phyloP scores from a whole-genome alignment of 2,797 vertebrate species.

The Diplodus puntazzo region DNA sequence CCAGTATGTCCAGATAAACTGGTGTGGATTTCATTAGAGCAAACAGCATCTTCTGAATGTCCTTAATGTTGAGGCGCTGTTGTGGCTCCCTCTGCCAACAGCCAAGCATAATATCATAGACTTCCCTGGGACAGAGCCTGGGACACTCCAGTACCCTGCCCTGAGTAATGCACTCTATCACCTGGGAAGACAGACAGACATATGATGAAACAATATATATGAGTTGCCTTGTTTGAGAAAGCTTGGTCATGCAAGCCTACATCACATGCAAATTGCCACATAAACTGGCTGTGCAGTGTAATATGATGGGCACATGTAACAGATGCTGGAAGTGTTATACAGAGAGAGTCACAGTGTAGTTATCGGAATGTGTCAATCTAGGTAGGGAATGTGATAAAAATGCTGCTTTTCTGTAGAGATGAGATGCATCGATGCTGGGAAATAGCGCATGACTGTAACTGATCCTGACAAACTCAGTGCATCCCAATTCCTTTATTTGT shows the following conservation, averaged over 20 bases:
- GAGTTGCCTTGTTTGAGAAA: background rate
- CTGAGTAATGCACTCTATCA: constrained; percentile 98
- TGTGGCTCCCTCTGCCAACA: constrained; percentile 99
- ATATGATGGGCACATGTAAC: no score
- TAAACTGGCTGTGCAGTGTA: no score
- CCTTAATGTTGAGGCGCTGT: constrained; percentile 96
- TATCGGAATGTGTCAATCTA: no score
- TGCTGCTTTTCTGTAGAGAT: no score
- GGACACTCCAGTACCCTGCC: constrained; percentile 96
- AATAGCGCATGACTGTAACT: no score
- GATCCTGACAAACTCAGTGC: no score
- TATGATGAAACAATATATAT: background rate
- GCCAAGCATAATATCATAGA: constrained; percentile 97
- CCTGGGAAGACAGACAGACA: constrained; percentile 80
- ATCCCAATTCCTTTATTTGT: no score
- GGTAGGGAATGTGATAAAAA: no score
- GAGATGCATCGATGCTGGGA: no score
- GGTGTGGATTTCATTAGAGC: constrained; percentile 96
- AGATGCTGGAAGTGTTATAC: no score
- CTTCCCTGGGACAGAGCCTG: constrained; percentile 94
- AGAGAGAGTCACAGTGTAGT: no score
- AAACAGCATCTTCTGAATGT: constrained; percentile 96
- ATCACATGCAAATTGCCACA: no score
- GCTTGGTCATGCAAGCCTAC: background rate
- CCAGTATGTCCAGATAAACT: constrained; percentile 97